phyloP scores from a whole-genome alignment of 2,113 vertebrate genomes.

The Lagenorhynchus albirostris region DNA sequence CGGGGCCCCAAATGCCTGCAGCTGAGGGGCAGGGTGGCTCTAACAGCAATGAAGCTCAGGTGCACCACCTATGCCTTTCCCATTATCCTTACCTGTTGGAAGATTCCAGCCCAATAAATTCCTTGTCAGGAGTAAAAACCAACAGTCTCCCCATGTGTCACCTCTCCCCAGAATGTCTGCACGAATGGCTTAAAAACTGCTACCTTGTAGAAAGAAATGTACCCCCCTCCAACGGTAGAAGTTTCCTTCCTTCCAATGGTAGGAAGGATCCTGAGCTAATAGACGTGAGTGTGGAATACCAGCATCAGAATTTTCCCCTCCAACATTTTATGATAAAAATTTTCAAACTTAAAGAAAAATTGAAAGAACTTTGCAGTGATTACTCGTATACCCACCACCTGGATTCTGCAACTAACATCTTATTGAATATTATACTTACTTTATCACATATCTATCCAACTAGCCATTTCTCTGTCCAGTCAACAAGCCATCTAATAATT shows the following conservation, averaged over 20 bases:
- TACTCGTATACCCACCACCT: too few species aligned
- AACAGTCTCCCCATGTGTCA: background rate
- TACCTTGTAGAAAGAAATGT: background rate
- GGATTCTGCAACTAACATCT: background rate
- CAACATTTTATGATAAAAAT: background rate
- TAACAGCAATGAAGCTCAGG: background rate
- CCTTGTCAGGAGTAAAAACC: background rate
- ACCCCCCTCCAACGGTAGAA: background rate
- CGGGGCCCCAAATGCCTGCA: rapidly evolving
- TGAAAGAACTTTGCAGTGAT: background rate
- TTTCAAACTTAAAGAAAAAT: background rate
- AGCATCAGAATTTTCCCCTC: background rate
- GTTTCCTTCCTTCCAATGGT: background rate
- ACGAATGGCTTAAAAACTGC: background rate
- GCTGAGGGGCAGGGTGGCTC: background rate
- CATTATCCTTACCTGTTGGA: background rate
- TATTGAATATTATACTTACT: background rate
- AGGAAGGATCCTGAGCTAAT: background rate
- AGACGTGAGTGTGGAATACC: background rate
- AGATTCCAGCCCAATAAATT: background rate
- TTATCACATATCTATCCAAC: background rate
- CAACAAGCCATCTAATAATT: background rate
- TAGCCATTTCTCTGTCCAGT: background rate
- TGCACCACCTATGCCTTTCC: background rate
- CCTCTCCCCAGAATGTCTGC: background rate